Evolutionary conservation across 2,113 vertebrate genomes (phyloP).

Genomic region (Rhinogobius similis): DNA sequence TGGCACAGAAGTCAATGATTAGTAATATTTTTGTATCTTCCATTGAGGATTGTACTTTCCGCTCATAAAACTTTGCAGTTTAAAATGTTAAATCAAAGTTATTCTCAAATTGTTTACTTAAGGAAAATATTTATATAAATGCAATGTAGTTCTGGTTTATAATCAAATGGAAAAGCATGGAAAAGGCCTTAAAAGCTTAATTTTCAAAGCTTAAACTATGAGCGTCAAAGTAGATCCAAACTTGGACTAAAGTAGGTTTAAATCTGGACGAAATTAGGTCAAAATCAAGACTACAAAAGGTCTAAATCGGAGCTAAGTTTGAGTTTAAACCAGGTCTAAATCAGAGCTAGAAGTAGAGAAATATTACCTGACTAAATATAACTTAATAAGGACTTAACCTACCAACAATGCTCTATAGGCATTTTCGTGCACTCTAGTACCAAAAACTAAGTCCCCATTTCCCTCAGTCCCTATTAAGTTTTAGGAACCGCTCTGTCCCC

Average conservation of each 20-base stretch:
- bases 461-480: too few relatives aligned
- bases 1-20: not conserved
- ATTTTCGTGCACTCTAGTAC: too few relatives aligned
- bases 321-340: not conserved
- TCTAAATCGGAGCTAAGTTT: not conserved
- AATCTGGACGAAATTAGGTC: not conserved
- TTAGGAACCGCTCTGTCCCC: too few relatives aligned
- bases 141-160: too few relatives aligned
- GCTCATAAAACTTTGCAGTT: too few relatives aligned
- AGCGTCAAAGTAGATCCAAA: not conserved
- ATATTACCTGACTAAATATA: not conserved
- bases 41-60: not conserved
- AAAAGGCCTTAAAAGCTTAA: not conserved
- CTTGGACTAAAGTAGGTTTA: not conserved
- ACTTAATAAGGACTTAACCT: too few relatives aligned
- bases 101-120: not conserved
- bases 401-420: too few relatives aligned
- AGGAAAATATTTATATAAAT: not conserved
- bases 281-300: too few relatives aligned
- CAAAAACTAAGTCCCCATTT: too few relatives aligned
- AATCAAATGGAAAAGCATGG: too few relatives aligned
- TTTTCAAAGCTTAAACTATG: not conserved
- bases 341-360: not conserved
- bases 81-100: not conserved
- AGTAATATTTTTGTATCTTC: not conserved